Evolutionary conservation across 2,888 invertebrate genomes (phyloP), one percentile per base, ranked within the genome.

Genomic region (Drosophila affinis): DNA sequence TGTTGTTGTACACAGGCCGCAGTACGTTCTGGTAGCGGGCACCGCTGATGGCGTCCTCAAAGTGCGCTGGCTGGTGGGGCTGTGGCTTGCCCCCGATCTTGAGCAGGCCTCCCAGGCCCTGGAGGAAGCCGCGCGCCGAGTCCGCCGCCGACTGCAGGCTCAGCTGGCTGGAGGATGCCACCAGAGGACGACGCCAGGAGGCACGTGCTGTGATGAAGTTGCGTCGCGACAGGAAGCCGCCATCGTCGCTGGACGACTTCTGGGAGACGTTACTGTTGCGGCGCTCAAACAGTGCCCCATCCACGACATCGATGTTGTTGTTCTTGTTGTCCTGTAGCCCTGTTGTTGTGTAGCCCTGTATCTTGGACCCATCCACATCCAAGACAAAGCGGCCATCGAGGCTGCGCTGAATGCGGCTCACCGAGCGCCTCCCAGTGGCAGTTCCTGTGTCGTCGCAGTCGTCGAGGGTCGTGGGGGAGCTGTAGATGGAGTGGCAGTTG

Each of bases 341-440:
- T 24, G 24, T 24, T 24, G 59, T 75, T 24, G 59, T 75, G 24
- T 67, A 74, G 49, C 81, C 79, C 46, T 79, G 72, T 18, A 68
- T 47, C 49, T 74, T 74, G 39, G 59, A 58, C 51, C 72, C 74
- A 47, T 59, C 76, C 73, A 95, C 74, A 44, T 64, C 77, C 73
- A 96, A 92, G 65, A 96, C 94, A 91, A 96, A 96, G 63, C 95
- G 94, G 52, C 96, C 96, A 89, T 96, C 96, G n/a, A 95, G 94
- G 24, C 95, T 94, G 53, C 96, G 94, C 76, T 95, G 95, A 78
- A 96, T 96, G 89, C 95, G 94, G 72, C 94, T 95, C 72, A 95
- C 92, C 17, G 72, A 72, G 12, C 72, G 49, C 10, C 72, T 67
- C 56, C 92, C 90, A 24, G 55, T 65, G 12, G 17, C 56, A 7